A percentile compares a stretch with the other conserved stretches of the same genome.
These are phyloP conservation scores for Dermatemys mawii DNA, from an alignment of 2,113 vertebrate genomes.

Conservation along the genomic window DNA sequence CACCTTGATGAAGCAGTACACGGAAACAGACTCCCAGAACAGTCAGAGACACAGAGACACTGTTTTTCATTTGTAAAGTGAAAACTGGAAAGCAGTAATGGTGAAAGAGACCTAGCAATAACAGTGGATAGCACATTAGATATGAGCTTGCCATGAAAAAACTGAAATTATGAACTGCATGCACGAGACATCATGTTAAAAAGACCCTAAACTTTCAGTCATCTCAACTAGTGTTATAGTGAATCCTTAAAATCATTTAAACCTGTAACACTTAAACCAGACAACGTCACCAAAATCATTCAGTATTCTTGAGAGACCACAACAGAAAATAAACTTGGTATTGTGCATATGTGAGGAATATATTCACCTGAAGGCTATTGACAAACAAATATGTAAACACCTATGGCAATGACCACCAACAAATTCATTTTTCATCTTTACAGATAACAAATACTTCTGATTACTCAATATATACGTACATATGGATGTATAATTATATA, in stretches of 20 bases:
- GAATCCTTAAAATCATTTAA: constrained; percentile 58
- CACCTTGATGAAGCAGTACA: background rate
- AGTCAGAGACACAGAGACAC: background rate
- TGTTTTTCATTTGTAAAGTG: background rate
- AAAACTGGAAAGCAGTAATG: constrained; percentile 7
- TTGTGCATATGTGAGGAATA: background rate
- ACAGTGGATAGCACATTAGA: background rate
- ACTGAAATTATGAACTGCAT: background rate
- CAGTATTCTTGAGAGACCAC: constrained; percentile 15
- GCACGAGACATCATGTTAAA: constrained; percentile 34
- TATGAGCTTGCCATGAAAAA: background rate
- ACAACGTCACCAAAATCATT: constrained; percentile 21
- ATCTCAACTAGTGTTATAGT: constrained; percentile 30
- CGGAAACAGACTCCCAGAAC: background rate
- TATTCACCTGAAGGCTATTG: constrained; percentile 28
- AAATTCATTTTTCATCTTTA: constrained; percentile 72
- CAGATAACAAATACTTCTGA: constrained; percentile 77
- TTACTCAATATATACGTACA: constrained; percentile 67
- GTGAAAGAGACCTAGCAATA: background rate
- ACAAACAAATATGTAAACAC: constrained; percentile 47
- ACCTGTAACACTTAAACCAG: background rate
- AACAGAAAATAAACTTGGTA: constrained; percentile 15
- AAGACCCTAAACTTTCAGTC: constrained; percentile 32
- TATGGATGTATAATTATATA: constrained; percentile 74
- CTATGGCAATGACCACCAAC: constrained; percentile 54